These are phyloP conservation scores for Periplaneta americana DNA, from an alignment of 1,140 invertebrate species.

Conservation along the genomic window DNA sequence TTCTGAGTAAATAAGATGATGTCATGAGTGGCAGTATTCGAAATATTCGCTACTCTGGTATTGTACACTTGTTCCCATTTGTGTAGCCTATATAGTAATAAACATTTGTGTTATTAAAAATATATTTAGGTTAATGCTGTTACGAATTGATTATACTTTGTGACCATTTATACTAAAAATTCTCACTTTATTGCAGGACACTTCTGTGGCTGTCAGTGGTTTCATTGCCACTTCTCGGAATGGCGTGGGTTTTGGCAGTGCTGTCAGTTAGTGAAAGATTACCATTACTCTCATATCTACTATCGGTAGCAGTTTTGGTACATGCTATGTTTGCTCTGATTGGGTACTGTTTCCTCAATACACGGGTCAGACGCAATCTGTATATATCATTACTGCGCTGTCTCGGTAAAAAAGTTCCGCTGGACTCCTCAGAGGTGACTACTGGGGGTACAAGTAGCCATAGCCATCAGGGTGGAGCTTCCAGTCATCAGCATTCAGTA, in stretches of 20 bases:
- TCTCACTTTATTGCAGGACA: conserved; percentile 50
- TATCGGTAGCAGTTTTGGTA: conserved; percentile 61
- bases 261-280: conserved; percentile 73
- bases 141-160: too few species aligned
- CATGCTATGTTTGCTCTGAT: conserved; percentile 73
- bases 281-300: conserved; percentile 61
- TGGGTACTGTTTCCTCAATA: conserved; percentile 79
- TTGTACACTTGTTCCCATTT: too few species aligned
- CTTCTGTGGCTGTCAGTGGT: conserved; percentile 78
- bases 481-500: conserved; percentile 22
- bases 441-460: neutral
- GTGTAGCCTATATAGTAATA: too few species aligned
- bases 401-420: conserved; percentile 78
- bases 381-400: conserved; percentile 57
- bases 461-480: conserved; percentile 32
- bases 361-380: conserved; percentile 65
- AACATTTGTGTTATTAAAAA: too few species aligned
- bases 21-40: too few species aligned
- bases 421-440: conserved; percentile 61
- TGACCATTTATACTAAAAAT: neutral
- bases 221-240: conserved; percentile 67
- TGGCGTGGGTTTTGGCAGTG: conserved; percentile 75
- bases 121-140: too few species aligned
- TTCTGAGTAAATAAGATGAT: too few species aligned
- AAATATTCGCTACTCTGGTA: too few species aligned